Percentiles rank a stretch among this genome's conserved stretches.
phyloP scores from a whole-genome alignment of 2,888 invertebrate genomes.

The Xestia rhomboidea region DNA sequence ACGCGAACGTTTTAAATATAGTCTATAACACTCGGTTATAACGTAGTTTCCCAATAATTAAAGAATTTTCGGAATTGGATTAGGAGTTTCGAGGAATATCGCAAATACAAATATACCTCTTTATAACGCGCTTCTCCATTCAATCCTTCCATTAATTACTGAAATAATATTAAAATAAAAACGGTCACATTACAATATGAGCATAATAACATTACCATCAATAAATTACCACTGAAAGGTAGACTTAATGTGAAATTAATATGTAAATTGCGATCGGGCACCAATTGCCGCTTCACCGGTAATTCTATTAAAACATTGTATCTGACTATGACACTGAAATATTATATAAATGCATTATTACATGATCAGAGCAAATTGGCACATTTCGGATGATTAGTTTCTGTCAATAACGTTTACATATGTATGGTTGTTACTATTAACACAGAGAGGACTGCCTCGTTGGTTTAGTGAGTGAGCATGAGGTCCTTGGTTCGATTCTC shows the following conservation, averaged over 20 bases:
- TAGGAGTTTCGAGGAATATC: too few species aligned
- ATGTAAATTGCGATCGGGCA: conserved; percentile 54
- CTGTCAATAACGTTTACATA: not conserved
- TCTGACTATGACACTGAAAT: conserved; percentile 53
- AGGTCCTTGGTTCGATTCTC: too few species aligned
- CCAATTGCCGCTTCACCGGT: conserved; percentile 42
- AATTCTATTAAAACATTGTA: conserved; percentile 60
- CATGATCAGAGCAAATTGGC: not conserved
- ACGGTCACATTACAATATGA: conserved; percentile 31
- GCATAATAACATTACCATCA: conserved; percentile 46
- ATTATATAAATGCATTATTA: conserved; percentile 3
- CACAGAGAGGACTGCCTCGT: too few species aligned
- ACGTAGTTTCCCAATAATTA: too few species aligned
- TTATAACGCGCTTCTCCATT: not conserved
- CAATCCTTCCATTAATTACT: not conserved
- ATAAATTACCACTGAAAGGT: conserved; percentile 51
- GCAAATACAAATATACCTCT: too few species aligned
- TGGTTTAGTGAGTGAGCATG: too few species aligned
- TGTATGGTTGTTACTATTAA: not conserved
- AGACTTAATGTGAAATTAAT: conserved; percentile 54
- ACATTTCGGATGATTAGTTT: conserved; percentile 23
- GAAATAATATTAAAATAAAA: conserved; percentile 5
- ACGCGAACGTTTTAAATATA: too few species aligned
- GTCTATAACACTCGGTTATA: too few species aligned
- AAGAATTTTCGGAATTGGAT: too few species aligned